Evolutionary conservation across 1,140 invertebrate species (phyloP).

Genomic region (Zaprionus gabonicus): DNA sequence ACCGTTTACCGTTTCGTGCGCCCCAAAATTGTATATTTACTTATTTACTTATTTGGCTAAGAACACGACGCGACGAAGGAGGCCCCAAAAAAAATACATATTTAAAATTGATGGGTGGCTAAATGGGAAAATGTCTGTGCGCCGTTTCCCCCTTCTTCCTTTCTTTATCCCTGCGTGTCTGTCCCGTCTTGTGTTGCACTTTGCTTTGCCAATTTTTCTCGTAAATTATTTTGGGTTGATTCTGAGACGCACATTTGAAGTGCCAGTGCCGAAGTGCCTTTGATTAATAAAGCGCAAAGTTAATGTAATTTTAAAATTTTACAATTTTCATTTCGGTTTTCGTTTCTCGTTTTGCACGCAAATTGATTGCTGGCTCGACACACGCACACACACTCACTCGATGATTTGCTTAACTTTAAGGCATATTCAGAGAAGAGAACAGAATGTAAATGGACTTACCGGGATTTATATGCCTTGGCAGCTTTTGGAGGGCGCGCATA

Average conservation of each 20-base stretch:
- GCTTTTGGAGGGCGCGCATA: slow-evolving; percentile 50
- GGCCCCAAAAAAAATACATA: slow-evolving; percentile 29
- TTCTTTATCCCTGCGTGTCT: background rate
- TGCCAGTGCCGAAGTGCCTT: slow-evolving; percentile 48
- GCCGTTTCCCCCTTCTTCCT: background rate
- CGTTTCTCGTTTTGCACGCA: slow-evolving; percentile 47
- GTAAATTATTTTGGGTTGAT: slow-evolving; percentile 47
- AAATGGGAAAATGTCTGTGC: slow-evolving; percentile 35
- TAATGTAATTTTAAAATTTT: slow-evolving; percentile 67
- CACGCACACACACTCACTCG: slow-evolving; percentile 8
- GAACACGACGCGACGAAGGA: slow-evolving; percentile 1
- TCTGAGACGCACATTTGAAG: slow-evolving; percentile 36
- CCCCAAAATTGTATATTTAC: slow-evolving; percentile 54
- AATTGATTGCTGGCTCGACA: slow-evolving; percentile 28
- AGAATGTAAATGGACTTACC: slow-evolving; percentile 62
- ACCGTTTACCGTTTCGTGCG: background rate
- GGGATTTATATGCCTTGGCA: slow-evolving; percentile 77
- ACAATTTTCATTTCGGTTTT: slow-evolving; percentile 49
- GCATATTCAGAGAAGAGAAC: slow-evolving; percentile 25
- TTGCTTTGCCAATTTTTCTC: slow-evolving; percentile 33
- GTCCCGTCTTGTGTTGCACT: slow-evolving; percentile 21
- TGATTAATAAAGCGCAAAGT: slow-evolving; percentile 77
- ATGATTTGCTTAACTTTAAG: slow-evolving; percentile 47
- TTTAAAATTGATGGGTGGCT: slow-evolving; percentile 45
- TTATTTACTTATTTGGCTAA: slow-evolving; percentile 29